Evolutionary conservation across 23 tunicate species (phyloP).

Genomic region (Botrylloides violaceus): DNA sequence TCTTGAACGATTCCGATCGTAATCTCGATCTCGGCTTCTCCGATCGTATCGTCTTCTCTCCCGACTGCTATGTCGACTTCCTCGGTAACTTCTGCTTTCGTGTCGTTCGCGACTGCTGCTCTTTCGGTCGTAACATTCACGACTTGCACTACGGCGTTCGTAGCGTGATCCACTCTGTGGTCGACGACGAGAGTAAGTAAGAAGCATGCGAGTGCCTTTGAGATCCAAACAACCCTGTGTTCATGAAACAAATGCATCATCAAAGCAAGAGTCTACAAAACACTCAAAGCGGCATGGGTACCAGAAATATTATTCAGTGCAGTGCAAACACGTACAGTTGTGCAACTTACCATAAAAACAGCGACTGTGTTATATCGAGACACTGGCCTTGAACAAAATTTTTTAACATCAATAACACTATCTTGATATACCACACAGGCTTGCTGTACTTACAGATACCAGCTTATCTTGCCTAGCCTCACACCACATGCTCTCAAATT

Average conservation of each 20-base stretch:
- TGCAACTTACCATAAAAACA: too few relatives aligned
- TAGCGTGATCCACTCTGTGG: neutral
- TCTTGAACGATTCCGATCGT: constrained; percentile 8
- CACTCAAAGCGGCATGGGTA: too few relatives aligned
- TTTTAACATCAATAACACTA: too few relatives aligned
- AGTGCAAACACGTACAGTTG: too few relatives aligned
- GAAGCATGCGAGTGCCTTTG: neutral
- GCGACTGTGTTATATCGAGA: too few relatives aligned
- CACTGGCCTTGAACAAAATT: too few relatives aligned
- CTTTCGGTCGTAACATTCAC: neutral
- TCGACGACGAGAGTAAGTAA: constrained; percentile 9
- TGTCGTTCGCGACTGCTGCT: constrained; percentile 13
- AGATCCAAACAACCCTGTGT: constrained; percentile 13
- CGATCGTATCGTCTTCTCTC: constrained; percentile 19
- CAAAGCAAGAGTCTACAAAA: too few relatives aligned
- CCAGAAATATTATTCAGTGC: neutral
- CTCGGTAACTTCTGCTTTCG: neutral
- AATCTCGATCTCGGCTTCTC: constrained; percentile 20
- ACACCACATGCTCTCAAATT: too few relatives aligned
- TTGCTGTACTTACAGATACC: too few relatives aligned
- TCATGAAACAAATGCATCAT: neutral
- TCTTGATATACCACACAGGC: too few relatives aligned
- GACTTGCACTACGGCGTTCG: neutral
- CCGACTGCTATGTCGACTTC: constrained; percentile 1
- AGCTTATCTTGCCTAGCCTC: too few relatives aligned